These are phyloP conservation scores for Larimichthys polyactis DNA, from an alignment of 2,113 vertebrate genomes.

Conservation along the genomic window DNA sequence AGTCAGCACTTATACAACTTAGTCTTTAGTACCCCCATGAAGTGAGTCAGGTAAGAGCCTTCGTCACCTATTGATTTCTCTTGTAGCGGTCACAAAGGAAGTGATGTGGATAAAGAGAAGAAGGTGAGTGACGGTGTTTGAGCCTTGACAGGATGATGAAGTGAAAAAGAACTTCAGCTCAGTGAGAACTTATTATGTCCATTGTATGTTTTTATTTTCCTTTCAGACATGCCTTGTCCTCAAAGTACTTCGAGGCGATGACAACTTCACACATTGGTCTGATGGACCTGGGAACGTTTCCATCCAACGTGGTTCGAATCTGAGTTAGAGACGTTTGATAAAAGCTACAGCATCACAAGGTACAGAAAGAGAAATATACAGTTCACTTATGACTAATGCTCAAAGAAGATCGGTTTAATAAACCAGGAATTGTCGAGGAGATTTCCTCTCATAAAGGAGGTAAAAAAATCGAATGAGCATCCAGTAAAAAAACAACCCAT, in stretches of 20 bases:
- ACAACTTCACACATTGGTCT: not conserved
- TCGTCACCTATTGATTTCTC: not conserved
- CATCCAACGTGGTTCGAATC: too few species aligned
- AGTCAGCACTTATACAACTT: not conserved
- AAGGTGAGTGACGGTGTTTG: not conserved
- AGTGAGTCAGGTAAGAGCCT: not conserved
- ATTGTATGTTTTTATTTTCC: not conserved
- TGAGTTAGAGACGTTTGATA: too few species aligned
- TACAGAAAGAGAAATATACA: too few species aligned
- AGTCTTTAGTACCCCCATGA: not conserved
- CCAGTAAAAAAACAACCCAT: too few species aligned
- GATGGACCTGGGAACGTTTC: too few species aligned
- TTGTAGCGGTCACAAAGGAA: not conserved
- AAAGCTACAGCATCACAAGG: too few species aligned
- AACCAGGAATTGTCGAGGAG: too few species aligned
- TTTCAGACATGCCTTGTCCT: not conserved
- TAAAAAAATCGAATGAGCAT: too few species aligned
- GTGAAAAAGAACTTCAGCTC: not conserved
- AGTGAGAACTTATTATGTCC: not conserved
- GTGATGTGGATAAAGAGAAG: not conserved
- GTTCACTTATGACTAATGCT: too few species aligned
- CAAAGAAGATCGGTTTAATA: too few species aligned
- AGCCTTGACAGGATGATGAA: not conserved
- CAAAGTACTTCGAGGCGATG: not conserved
- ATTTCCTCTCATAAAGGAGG: too few species aligned